phyloP scores from a whole-genome alignment of 2,113 vertebrate species.

The Vanacampus margaritifer region DNA sequence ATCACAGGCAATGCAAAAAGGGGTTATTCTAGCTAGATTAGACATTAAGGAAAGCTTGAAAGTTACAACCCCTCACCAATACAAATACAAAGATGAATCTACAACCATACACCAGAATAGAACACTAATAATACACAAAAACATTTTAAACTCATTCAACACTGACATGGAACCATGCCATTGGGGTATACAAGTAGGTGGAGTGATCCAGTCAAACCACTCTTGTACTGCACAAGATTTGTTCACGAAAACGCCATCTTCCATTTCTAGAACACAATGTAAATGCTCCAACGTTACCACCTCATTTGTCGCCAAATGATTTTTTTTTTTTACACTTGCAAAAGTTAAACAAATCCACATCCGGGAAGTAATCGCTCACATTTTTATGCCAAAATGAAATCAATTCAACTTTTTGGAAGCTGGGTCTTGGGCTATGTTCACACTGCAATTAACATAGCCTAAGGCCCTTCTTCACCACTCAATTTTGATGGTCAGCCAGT shows the following conservation, averaged over 20 bases:
- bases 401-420: not conserved
- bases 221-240: not conserved
- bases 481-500: not conserved
- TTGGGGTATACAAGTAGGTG: not conserved
- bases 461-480: not conserved
- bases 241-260: not conserved
- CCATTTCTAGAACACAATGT: not conserved
- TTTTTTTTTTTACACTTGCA: not conserved
- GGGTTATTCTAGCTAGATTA: constrained; percentile 35
- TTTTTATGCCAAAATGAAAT: not conserved
- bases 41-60: constrained; percentile 41
- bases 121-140: constrained; percentile 4
- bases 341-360: not conserved
- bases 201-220: not conserved
- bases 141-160: not conserved
- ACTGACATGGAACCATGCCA: not conserved
- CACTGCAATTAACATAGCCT: too few relatives aligned
- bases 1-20: constrained; percentile 35
- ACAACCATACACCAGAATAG: constrained; percentile 33
- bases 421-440: too few relatives aligned
- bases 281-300: not conserved
- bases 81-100: constrained; percentile 31
- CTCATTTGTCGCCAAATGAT: not conserved
- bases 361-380: not conserved
- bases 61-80: constrained; percentile 42